phyloP scores from a whole-genome alignment of 2,113 vertebrate species.

The Onychostoma macrolepis region DNA sequence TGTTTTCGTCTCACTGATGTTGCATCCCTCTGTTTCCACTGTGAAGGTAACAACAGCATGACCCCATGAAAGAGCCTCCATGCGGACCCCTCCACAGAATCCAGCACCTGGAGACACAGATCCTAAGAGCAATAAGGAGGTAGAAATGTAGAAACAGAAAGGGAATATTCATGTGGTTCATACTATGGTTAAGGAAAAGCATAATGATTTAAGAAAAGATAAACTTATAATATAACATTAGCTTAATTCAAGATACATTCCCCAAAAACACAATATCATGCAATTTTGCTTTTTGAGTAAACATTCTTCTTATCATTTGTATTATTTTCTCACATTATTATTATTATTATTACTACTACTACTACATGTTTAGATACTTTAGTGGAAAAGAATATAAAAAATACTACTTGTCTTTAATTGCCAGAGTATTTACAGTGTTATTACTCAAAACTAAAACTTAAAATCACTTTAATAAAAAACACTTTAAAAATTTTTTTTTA shows the following conservation, averaged over 20 bases:
- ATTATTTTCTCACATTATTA: too few relatives aligned
- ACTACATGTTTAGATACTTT: too few relatives aligned
- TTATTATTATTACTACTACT: too few relatives aligned
- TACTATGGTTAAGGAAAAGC: too few relatives aligned
- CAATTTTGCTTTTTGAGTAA: too few relatives aligned
- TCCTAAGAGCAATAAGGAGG: slow-evolving; percentile 41
- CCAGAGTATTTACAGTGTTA: not conserved
- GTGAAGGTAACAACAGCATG: slow-evolving; percentile 68
- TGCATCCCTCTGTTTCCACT: slow-evolving; percentile 58
- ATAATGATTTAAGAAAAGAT: too few relatives aligned
- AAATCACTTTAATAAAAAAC: too few relatives aligned
- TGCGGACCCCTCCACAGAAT: slow-evolving; percentile 63
- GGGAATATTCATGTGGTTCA: not conserved
- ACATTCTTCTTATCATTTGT: too few relatives aligned
- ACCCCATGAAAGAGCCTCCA: slow-evolving; percentile 62
- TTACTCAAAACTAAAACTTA: not conserved
- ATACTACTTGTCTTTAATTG: too few relatives aligned
- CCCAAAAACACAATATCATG: too few relatives aligned
- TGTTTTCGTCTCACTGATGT: slow-evolving; percentile 73
- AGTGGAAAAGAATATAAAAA: not conserved
- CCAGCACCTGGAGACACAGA: slow-evolving; percentile 51
- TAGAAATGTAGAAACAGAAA: not conserved
- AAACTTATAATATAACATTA: too few relatives aligned
- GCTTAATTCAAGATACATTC: too few relatives aligned
- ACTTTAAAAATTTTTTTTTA: not conserved